Conservation (phyloP, 2,113 vertebrate genomes). For the Condylura cristata region DNA sequence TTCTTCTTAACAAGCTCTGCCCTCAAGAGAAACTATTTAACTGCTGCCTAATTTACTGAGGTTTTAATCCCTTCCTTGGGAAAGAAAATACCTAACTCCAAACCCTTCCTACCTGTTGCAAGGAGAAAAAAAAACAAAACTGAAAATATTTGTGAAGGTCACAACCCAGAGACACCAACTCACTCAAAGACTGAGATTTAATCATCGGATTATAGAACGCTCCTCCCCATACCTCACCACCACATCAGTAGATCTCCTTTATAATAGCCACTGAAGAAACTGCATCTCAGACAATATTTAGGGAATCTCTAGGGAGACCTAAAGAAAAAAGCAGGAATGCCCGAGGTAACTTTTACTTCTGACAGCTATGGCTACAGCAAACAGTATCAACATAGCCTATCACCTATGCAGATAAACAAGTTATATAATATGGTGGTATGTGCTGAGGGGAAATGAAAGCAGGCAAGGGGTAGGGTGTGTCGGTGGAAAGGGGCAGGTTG, state of each 20-base stretch:
- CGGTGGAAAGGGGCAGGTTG: not conserved
- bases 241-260: not conserved
- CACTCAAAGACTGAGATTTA: not conserved
- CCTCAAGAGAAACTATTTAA: constrained; percentile 28
- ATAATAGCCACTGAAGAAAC: not conserved
- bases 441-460: not conserved
- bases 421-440: not conserved
- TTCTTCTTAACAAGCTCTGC: not conserved
- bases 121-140: not conserved
- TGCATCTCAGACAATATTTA: not conserved
- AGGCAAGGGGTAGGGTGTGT: not conserved
- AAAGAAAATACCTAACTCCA: not conserved
- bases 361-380: not conserved
- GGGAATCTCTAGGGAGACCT: not conserved
- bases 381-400: not conserved
- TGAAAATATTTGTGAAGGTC: not conserved
- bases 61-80: not conserved
- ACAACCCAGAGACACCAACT: not conserved
- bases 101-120: not conserved
- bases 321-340: not conserved
- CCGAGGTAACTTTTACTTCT: not conserved
- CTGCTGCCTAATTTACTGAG: not conserved
- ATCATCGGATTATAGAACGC: not conserved
- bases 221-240: not conserved
- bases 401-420: not conserved